Evolutionary conservation across 2,888 invertebrate genomes (phyloP), one percentile per base, ranked within the genome.

Genomic region (Ormyrus labotus): DNA sequence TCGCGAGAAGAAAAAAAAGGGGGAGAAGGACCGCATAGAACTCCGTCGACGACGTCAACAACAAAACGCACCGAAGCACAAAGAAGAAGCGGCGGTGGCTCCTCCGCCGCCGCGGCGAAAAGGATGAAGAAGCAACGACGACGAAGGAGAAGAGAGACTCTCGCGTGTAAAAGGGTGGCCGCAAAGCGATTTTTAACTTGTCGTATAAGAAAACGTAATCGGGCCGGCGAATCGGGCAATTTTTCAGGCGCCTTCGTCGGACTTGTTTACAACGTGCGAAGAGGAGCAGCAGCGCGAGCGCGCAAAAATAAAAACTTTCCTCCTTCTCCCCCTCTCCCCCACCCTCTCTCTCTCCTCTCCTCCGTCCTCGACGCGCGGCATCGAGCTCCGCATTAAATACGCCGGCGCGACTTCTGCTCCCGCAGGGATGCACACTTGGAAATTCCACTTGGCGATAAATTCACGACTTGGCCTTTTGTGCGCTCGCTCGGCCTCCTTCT

Each of bases 221-320:
- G 76, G 76, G 10, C 61, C 68, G 55, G 19, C 63, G 72, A 61
- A 81, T 78, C 83, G 81, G 81, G 86, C 85, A 86, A 86, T 86
- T 85, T 86, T 86, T 86, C 83, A 86, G 82, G 69, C 79, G 78
- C 78, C 75, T 65, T 57, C 81, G 78, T 72, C 58, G 71, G 64
- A 75, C 77, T 71, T 78, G 72, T 67, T 78, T 81, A 78, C 75
- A 78, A 78, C 19, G 78, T 73, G 80, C 73, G 77, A 82, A 73
- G 63, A 6, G 50, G n/a, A 13, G 65, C 70, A 60, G 13, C 11
- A 10, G 63, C 11, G 5, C 6, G 45, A 5, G 8, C n/a, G 60
- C 48, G 58, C 63, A 67, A 78, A 68, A 78, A 78, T 67, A 78
- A 73, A 61, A 73, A 70, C 9, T 53, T 57, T 45, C 67, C 47